Conservation (phyloP, 1,140 invertebrate species). For the Plectrocnemia conspersa region DNA sequence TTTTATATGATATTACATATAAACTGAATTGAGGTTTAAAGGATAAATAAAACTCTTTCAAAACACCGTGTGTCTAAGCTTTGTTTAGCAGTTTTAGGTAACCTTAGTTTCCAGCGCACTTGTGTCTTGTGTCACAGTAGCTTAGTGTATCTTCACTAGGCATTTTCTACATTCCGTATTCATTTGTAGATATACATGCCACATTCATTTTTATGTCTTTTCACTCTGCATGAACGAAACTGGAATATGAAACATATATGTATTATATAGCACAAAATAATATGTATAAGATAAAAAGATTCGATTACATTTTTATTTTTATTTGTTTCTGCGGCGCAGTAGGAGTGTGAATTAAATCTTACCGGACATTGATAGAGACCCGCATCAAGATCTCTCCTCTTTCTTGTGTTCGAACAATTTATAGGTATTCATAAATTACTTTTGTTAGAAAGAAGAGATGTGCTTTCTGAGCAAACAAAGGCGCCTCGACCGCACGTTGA, state of each 20-base stretch:
- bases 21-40: background rate
- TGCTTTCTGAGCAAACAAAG: conserved; percentile 31
- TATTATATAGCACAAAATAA: no score
- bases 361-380: conserved; percentile 29
- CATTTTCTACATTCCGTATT: conserved; percentile 30
- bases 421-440: conserved; percentile 35
- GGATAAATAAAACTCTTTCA: background rate
- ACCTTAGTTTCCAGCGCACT: conserved; percentile 18
- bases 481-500: conserved; percentile 20
- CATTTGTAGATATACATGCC: conserved; percentile 31
- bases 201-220: conserved; percentile 30
- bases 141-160: conserved; percentile 21
- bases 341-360: conserved; percentile 21
- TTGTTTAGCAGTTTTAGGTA: conserved; percentile 16
- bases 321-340: background rate
- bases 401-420: conserved; percentile 29
- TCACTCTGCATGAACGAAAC: conserved; percentile 18
- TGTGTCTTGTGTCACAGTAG: conserved; percentile 23
- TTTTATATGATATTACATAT: no score
- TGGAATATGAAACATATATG: conserved; percentile 19
- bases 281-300: no score
- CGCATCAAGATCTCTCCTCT: conserved; percentile 15
- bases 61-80: background rate
- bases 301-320: background rate
- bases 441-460: conserved; percentile 28